Conservation (phyloP, 2,888 invertebrate species). For the Gasteruption jaculator region DNA sequence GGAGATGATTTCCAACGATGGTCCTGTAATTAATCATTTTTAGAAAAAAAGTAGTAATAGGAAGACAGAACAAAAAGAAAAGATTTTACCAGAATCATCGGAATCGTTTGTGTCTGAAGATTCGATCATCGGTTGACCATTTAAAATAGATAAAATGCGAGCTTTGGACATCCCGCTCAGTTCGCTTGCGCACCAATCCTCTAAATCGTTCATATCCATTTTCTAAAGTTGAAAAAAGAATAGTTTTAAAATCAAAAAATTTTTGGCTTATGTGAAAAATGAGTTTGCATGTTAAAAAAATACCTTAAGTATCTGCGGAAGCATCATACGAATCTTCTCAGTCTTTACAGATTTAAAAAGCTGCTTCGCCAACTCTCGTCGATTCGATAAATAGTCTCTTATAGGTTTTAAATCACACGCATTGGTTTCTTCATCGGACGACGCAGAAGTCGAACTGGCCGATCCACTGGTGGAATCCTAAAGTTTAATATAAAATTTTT, state of each 20-base stretch:
- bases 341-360: constrained; percentile 46
- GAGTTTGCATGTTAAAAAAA: constrained; percentile 2
- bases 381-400: constrained; percentile 42
- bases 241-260: background rate
- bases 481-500: too few relatives aligned
- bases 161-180: constrained; percentile 46
- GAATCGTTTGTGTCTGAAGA: constrained; percentile 48
- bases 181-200: constrained; percentile 45
- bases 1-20: constrained; percentile 48
- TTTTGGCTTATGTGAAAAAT: background rate
- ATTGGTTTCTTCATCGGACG: constrained; percentile 43
- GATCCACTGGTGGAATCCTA: constrained; percentile 26
- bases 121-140: constrained; percentile 41
- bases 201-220: constrained; percentile 40
- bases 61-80: constrained; percentile 2
- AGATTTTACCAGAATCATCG: constrained; percentile 41
- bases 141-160: constrained; percentile 41
- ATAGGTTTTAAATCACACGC: constrained; percentile 43
- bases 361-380: constrained; percentile 42
- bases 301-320: constrained; percentile 46
- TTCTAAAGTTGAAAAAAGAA: constrained; percentile 31
- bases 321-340: constrained; percentile 48
- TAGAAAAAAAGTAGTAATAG: constrained; percentile 5
- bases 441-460: constrained; percentile 52
- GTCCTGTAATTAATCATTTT: constrained; percentile 30